Percentiles rank a stretch among this genome's conserved stretches.
Conservation (phyloP, 2,888 invertebrate species). For the Erannis defoliaria region DNA sequence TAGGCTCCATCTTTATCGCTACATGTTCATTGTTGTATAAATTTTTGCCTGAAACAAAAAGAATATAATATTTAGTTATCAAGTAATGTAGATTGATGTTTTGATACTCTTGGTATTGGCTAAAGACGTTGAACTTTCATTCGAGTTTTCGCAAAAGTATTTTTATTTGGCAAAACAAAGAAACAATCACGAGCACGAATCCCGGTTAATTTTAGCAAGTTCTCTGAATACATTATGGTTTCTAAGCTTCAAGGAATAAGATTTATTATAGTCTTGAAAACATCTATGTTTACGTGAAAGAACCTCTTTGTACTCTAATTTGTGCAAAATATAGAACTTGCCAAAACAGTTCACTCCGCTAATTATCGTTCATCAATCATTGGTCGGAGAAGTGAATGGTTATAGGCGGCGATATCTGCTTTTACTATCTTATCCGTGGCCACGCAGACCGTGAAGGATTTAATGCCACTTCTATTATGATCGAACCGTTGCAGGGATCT, state of each 20-base stretch:
- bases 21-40: conserved; percentile 99
- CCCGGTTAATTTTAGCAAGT: conserved; percentile 33
- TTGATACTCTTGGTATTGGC: conserved; percentile 9
- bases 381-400: conserved; percentile 23
- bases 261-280: conserved; percentile 23
- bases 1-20: conserved; percentile 99
- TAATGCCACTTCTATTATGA: conserved; percentile 26
- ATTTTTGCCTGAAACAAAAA: conserved; percentile 96
- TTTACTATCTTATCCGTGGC: conserved; percentile 39
- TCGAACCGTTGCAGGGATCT: conserved; percentile 12
- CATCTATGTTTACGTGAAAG: conserved; percentile 16
- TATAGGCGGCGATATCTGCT: conserved; percentile 30
- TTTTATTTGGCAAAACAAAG: conserved; percentile 37
- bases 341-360: conserved; percentile 4
- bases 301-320: conserved; percentile 22
- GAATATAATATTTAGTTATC: conserved; percentile 15
- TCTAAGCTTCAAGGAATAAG: conserved; percentile 24
- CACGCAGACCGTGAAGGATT: conserved; percentile 35
- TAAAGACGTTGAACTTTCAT: conserved; percentile 34
- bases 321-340: conserved; percentile 3
- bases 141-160: conserved; percentile 27
- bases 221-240: conserved; percentile 24
- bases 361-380: conserved; percentile 21
- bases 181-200: conserved; percentile 26
- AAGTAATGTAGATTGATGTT: conserved; percentile 4